Percentiles rank a stretch among this genome's conserved stretches.
Conservation (phyloP, 2,797 vertebrate species). For the Delichon dasypus region DNA sequence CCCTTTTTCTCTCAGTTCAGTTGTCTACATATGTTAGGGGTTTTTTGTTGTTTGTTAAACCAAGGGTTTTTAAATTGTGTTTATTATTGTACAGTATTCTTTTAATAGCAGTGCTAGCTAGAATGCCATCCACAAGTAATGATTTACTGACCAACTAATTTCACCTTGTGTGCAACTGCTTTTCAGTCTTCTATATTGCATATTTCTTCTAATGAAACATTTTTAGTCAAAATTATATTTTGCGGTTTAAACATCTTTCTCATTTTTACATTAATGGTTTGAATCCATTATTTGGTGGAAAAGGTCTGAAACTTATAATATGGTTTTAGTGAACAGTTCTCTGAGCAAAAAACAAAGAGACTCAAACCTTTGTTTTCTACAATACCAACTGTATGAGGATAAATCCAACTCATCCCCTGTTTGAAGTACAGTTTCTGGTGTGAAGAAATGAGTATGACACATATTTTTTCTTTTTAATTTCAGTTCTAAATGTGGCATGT, state of each 20-base stretch:
- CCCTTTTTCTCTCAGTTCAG: background rate
- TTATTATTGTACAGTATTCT: background rate
- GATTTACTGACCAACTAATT: background rate
- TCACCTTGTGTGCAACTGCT: background rate
- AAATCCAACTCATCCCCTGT: background rate
- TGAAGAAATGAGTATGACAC: conserved; percentile 24
- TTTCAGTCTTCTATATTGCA: background rate
- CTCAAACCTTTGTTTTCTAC: background rate
- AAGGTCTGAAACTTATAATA: background rate
- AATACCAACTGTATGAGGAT: background rate
- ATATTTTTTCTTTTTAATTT: background rate
- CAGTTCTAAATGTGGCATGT: background rate
- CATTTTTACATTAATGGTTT: background rate
- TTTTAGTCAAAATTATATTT: background rate
- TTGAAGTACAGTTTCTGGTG: background rate
- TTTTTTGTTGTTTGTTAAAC: background rate
- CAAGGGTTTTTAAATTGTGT: background rate
- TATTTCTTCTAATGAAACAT: background rate
- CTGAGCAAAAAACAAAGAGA: background rate
- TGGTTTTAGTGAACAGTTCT: background rate
- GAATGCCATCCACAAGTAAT: background rate
- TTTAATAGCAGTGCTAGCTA: background rate
- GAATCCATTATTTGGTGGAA: background rate
- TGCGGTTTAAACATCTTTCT: background rate
- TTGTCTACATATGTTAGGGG: accelerated